Evolutionary conservation across 2,888 invertebrate species (phyloP), one percentile per base, ranked within the genome.

Genomic region (Nomada fabriciana): DNA sequence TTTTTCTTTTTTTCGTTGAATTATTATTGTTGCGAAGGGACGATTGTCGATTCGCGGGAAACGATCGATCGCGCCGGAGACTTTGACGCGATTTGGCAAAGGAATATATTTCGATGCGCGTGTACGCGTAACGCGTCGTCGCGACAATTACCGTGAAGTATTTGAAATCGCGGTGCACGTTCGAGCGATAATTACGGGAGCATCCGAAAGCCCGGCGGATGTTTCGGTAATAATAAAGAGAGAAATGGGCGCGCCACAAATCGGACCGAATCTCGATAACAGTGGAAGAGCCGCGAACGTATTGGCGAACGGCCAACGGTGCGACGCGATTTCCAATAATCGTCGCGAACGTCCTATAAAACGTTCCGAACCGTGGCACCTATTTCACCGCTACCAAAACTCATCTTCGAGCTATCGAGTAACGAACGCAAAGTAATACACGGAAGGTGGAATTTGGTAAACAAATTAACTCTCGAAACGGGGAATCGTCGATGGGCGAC

Each of bases 321-420:
- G 71, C 42, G 63, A 52, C 20, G 71, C 63, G 52, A 53, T 23
- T 72, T 72, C 52, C 71, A 61, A 72, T 72, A 72, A 67, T 57
- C 25, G 18, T 67, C 55, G 29, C 18, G 20, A 11, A 25, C 7
- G n/a, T 15, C 18, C 64, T 18, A 36, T 36, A 36, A 65, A 73
- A 57, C 36, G 18, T 25, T 36, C 15, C 10, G n/a, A 57, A 64
- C 47, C 47, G 23, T 29, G 13, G 20, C 18, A 18, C 36, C 36
- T 20, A 71, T 23, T 23, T 42, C 50, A 2, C 9, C 10, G 7
- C 47, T 43, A 18, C 7, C 13, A 52, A 53, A 15, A 47, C 15
- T 47, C 15, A 3, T 47, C 47, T 47, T 0, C 15, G 13, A 47
- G 10, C 47, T 13, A 10, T 15, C 47, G 47, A 11, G 3, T 47